These are phyloP conservation scores for Phyllotreta cruciferae DNA, from an alignment of 2,888 invertebrate species.

Conservation along the genomic window DNA sequence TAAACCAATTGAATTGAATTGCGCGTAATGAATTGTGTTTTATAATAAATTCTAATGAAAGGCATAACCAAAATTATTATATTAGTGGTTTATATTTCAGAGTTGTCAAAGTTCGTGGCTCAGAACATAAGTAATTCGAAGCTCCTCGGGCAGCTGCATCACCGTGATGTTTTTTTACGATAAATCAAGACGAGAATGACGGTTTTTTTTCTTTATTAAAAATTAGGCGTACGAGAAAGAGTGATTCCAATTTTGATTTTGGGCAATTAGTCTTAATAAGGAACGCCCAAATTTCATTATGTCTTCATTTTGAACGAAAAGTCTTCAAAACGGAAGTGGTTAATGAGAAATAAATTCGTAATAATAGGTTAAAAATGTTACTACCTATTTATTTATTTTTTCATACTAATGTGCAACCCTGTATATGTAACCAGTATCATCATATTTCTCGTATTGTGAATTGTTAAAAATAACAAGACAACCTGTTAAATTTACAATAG, in stretches of 20 bases:
- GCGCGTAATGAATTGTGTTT: too few species aligned
- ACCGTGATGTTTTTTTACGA: slow-evolving; percentile 28
- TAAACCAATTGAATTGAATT: too few species aligned
- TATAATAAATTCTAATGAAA: too few species aligned
- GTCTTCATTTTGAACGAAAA: slow-evolving; percentile 26
- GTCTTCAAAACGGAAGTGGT: slow-evolving; percentile 4
- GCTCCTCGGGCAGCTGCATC: slow-evolving; percentile 38
- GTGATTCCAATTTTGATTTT: slow-evolving; percentile 32
- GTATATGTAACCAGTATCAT: too few species aligned
- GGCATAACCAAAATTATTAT: too few species aligned
- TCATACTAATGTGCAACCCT: too few species aligned
- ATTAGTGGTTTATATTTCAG: slow-evolving; percentile 19
- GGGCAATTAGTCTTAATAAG: slow-evolving; percentile 34
- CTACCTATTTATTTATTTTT: too few species aligned
- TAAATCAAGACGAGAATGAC: slow-evolving; percentile 39
- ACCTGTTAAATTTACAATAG: slow-evolving; percentile 3
- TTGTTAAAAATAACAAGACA: not conserved
- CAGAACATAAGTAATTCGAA: slow-evolving; percentile 33
- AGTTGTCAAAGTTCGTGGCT: slow-evolving; percentile 36
- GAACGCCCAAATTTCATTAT: slow-evolving; percentile 27
- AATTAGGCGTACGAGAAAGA: slow-evolving; percentile 29
- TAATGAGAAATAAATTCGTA: too few species aligned
- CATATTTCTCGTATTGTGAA: too few species aligned
- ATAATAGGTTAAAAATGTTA: too few species aligned
- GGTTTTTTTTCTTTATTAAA: slow-evolving; percentile 36